Evolutionary conservation across 2,797 vertebrate species (phyloP), one percentile per base, ranked within the genome.

Genomic region (Phoxinus dragarum): DNA sequence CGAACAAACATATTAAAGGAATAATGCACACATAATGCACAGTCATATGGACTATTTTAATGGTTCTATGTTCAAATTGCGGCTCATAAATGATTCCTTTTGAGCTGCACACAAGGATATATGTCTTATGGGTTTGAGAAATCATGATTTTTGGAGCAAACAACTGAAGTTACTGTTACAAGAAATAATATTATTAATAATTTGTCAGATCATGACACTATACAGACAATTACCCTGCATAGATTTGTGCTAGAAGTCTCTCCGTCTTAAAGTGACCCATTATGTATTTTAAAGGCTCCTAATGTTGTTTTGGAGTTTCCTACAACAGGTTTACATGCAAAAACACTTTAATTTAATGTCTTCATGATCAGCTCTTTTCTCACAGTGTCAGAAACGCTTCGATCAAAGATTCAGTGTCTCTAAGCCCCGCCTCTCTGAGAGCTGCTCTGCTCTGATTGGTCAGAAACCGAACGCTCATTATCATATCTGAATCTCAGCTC

Each of bases 161-260:
- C 4, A 34, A 44, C 40, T 44, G 16, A 67, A 21, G 4, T 27
- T 6, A 19, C 19, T 12, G 17, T 54, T 16, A 16, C 6, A 59
- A 56, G 23, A 38, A 38, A 76, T 56, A 76, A 56, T 38, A 38
- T 19, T 40, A 40, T 17, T 17, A 59, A 75, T 59, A 38, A 76
- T 19, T 19, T n/a, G 21, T 77, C 44, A 34, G 16, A 47, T 80
- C 59, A n/a, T 23, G 78, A 67, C 61, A 67, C 23, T 6, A 23
- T 40, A 54, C 31, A 52, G 31, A 54, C 23, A n/a, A 56, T 69
- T 59, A 42, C n/a, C 54, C 69, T 73, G 54, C 40, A 82, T 73
- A 82, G 69, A 61, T 82, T 73, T 82, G 81, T 73, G 81, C 54
- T 73, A 47, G 27, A 71, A 27, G 40, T 61, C 40, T 59, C 49